These are phyloP conservation scores for Taeniopygia guttata DNA, from an alignment of 2,797 vertebrate genomes.

Conservation along the genomic window DNA sequence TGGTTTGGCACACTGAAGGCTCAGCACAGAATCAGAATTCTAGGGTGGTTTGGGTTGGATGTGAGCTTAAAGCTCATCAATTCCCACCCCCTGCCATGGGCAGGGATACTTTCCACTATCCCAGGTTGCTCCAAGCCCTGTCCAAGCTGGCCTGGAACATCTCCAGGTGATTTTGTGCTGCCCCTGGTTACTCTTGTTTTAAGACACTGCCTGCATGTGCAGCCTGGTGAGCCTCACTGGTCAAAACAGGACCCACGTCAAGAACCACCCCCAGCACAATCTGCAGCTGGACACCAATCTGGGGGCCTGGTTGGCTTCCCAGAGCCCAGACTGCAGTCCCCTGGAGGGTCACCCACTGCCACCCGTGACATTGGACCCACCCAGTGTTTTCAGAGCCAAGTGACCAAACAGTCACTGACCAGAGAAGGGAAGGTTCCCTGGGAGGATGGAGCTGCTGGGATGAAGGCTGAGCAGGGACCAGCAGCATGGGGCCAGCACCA, in stretches of 20 bases:
- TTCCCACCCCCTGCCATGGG: rapidly evolving
- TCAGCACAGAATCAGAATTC: neutral
- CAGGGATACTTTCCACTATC: rapidly evolving
- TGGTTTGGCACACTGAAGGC: neutral
- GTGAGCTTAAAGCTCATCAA: neutral
- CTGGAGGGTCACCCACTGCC: neutral
- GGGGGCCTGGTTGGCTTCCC: rapidly evolving
- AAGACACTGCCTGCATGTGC: neutral
- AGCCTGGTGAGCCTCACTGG: neutral
- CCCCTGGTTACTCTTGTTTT: neutral
- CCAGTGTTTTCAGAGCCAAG: neutral
- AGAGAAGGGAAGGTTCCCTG: neutral
- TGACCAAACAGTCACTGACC: neutral
- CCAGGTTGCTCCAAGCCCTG: rapidly evolving
- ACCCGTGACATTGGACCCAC: rapidly evolving
- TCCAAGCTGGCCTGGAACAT: neutral
- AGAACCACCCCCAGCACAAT: neutral
- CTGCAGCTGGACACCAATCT: rapidly evolving
- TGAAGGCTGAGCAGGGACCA: neutral
- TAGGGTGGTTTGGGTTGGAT: neutral
- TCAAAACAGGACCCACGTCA: rapidly evolving
- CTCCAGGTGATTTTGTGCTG: neutral
- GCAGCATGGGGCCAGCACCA: neutral
- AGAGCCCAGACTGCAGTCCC: rapidly evolving
- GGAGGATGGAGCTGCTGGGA: neutral